A percentile compares a stretch with the other conserved stretches of the same genome.
Evolutionary conservation across 2,113 vertebrate genomes (phyloP).

Genomic region (Amazona vittata): DNA sequence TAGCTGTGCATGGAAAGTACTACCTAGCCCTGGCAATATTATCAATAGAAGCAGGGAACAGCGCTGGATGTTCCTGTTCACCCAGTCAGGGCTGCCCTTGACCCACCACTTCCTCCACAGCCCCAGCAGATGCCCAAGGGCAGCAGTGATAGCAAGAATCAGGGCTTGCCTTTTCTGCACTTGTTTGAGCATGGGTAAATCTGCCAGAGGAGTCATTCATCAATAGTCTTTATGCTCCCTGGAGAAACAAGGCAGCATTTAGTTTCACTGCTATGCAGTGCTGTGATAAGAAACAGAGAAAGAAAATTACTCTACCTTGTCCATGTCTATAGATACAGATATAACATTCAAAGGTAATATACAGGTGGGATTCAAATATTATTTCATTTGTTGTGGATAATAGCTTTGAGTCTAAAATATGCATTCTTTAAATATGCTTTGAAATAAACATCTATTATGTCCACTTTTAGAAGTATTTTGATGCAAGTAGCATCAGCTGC

Average conservation of each 20-base stretch:
- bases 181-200: background rate
- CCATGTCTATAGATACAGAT: background rate
- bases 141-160: rapidly evolving
- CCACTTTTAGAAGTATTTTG: background rate
- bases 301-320: background rate
- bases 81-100: background rate
- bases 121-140: background rate
- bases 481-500: background rate
- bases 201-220: background rate
- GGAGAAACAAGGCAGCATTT: background rate
- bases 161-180: background rate
- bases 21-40: background rate
- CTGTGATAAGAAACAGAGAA: background rate
- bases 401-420: background rate
- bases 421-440: background rate
- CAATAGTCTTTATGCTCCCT: background rate
- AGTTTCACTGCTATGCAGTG: background rate
- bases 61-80: background rate
- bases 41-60: background rate
- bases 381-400: background rate
- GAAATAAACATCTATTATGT: background rate
- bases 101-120: background rate
- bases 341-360: background rate
- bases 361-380: background rate
- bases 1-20: background rate